Percentiles rank a stretch among this genome's conserved stretches.
Evolutionary conservation across 2,113 vertebrate species (phyloP).

Genomic region (Psittacula cyanocephala): DNA sequence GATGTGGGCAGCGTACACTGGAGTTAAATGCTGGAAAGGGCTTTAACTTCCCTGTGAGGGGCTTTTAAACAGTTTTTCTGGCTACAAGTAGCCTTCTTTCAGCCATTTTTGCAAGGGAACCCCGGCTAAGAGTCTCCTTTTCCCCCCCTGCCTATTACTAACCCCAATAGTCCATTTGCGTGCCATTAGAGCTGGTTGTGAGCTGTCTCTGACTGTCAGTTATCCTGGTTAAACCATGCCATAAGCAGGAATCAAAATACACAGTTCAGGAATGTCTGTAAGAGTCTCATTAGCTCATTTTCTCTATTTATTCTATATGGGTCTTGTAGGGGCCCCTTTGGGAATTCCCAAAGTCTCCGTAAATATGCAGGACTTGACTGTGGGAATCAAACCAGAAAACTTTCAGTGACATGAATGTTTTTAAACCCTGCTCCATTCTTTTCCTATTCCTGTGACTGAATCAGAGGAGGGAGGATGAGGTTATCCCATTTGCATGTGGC

Average conservation of each 20-base stretch:
- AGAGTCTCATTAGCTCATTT: neutral
- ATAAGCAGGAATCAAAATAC: neutral
- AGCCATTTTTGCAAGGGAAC: neutral
- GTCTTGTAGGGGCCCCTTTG: neutral
- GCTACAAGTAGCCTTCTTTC: neutral
- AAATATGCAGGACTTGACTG: neutral
- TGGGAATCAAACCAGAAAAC: neutral
- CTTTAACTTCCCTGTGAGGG: neutral
- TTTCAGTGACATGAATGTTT: neutral
- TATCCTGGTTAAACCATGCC: neutral
- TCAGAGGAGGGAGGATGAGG: neutral
- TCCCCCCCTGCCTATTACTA: neutral
- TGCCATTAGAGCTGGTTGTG: neutral
- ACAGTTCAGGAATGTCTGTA: fast-evolving
- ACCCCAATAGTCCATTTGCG: neutral
- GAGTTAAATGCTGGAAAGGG: neutral
- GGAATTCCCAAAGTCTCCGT: neutral
- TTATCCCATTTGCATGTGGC: neutral
- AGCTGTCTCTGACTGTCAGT: neutral
- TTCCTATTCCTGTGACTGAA: neutral
- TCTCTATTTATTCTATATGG: neutral
- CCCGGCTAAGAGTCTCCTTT: neutral
- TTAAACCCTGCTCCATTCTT: neutral
- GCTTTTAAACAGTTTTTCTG: neutral
- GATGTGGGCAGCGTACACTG: neutral